Evolutionary conservation across 2,113 vertebrate genomes (phyloP).

Genomic region (Paracyprichromis sp.): DNA sequence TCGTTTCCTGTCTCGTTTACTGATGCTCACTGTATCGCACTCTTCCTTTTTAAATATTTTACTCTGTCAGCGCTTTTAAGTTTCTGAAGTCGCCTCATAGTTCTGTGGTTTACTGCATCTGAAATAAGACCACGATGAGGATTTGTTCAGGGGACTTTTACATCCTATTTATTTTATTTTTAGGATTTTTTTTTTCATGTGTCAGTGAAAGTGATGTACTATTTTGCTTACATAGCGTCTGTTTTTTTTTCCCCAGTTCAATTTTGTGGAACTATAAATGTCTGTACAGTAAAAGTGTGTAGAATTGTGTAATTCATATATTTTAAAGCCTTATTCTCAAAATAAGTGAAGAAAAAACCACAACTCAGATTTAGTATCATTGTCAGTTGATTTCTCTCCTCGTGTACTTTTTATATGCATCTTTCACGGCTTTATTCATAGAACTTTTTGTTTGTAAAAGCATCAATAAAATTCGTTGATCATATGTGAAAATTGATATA

Average conservation of each 20-base stretch:
- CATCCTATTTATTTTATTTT: not conserved
- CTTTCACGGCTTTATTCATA: not conserved
- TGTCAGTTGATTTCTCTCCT: not conserved
- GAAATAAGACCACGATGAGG: not conserved
- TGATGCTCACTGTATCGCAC: not conserved
- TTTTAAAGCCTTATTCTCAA: not conserved
- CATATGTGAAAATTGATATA: not conserved
- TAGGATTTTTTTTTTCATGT: not conserved
- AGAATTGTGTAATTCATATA: not conserved
- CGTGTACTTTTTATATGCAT: fast-evolving
- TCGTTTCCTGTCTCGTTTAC: not conserved
- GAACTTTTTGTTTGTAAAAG: not conserved
- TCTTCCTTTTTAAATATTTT: not conserved
- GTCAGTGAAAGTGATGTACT: not conserved
- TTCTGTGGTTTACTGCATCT: not conserved
- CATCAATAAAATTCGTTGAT: not conserved
- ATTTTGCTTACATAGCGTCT: not conserved
- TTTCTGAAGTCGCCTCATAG: not conserved
- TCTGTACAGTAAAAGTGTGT: not conserved
- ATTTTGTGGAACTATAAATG: not conserved
- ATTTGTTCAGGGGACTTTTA: not conserved
- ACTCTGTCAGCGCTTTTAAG: not conserved
- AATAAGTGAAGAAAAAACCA: not conserved
- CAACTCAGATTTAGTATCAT: not conserved
- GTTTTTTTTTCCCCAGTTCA: fast-evolving